phyloP scores from a whole-genome alignment of 30 jellyfish, hydroid and myxozoan species.

The Chrysaora quinquecirrha region DNA sequence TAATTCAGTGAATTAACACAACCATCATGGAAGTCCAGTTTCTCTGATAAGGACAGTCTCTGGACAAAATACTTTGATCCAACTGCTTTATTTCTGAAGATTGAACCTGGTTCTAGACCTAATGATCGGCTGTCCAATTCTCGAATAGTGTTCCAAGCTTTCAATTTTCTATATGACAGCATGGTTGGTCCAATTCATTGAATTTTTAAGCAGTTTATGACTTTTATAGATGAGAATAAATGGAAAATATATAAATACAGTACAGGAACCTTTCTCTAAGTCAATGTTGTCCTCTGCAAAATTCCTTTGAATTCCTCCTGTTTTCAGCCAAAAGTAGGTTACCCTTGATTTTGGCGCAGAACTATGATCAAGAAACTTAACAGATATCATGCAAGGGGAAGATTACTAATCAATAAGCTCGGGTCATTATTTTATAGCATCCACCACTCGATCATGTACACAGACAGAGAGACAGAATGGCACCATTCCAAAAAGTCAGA shows the following conservation, averaged over 20 bases:
- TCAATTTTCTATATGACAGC: not conserved
- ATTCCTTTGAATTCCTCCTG: not conserved
- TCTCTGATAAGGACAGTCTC: slow-evolving; percentile 56
- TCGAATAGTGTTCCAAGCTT: slow-evolving; percentile 51
- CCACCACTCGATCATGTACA: too few species aligned
- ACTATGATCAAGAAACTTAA: too few species aligned
- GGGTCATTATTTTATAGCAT: too few species aligned
- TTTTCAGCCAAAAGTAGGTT: not conserved
- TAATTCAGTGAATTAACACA: slow-evolving; percentile 89
- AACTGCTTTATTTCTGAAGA: slow-evolving; percentile 61
- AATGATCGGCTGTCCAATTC: slow-evolving; percentile 33
- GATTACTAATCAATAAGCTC: too few species aligned
- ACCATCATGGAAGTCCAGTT: slow-evolving; percentile 83
- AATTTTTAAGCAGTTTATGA: not conserved
- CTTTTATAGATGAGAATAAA: not conserved
- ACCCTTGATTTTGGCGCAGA: too few species aligned
- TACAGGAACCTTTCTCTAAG: not conserved
- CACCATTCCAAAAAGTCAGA: too few species aligned
- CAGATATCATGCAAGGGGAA: too few species aligned
- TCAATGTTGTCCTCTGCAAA: not conserved
- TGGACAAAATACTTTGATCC: slow-evolving; percentile 66
- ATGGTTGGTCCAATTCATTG: not conserved
- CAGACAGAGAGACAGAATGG: too few species aligned
- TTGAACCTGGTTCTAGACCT: slow-evolving; percentile 38
- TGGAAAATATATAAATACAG: not conserved